These are phyloP conservation scores for Mormyrus hasselquistii DNA, from an alignment of 2,797 vertebrate genomes.

Conservation along the genomic window DNA sequence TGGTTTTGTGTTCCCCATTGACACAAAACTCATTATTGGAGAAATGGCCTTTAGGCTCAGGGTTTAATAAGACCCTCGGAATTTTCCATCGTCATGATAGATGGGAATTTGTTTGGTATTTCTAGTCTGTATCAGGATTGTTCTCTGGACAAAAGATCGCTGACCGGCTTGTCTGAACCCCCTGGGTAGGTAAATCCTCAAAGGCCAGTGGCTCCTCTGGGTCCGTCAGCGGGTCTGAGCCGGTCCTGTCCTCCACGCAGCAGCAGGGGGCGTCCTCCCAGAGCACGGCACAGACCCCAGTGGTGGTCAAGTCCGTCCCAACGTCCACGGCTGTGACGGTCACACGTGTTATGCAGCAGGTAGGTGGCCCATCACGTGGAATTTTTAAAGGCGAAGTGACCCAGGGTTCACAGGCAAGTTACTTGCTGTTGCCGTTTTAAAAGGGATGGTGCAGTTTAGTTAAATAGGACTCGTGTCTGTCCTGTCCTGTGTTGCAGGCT, in stretches of 20 bases:
- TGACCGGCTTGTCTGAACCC: background rate
- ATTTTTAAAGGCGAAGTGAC: background rate
- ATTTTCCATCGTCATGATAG: background rate
- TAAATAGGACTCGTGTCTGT: background rate
- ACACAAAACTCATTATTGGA: background rate
- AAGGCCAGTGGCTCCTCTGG: slow-evolving; percentile 41
- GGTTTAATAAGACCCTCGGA: background rate
- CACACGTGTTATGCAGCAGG: slow-evolving; percentile 75
- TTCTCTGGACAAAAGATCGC: background rate
- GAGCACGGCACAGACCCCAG: slow-evolving; percentile 66
- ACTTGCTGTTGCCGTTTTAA: background rate
- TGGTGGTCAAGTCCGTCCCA: slow-evolving; percentile 70
- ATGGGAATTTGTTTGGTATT: background rate
- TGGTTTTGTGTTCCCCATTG: background rate
- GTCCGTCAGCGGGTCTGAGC: slow-evolving; percentile 48
- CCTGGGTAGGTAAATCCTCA: slow-evolving; percentile 49
- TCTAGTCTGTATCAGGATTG: background rate
- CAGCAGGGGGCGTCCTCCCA: slow-evolving; percentile 70
- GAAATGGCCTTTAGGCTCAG: background rate
- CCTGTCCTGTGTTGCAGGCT: background rate
- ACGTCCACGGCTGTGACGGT: slow-evolving; percentile 63
- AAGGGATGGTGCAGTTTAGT: background rate
- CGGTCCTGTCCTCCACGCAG: slow-evolving; percentile 70
- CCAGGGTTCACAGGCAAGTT: background rate
- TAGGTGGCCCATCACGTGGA: slow-evolving; percentile 35